phyloP scores from a whole-genome alignment of 1,140 invertebrate species.

The Fopius arisanus region DNA sequence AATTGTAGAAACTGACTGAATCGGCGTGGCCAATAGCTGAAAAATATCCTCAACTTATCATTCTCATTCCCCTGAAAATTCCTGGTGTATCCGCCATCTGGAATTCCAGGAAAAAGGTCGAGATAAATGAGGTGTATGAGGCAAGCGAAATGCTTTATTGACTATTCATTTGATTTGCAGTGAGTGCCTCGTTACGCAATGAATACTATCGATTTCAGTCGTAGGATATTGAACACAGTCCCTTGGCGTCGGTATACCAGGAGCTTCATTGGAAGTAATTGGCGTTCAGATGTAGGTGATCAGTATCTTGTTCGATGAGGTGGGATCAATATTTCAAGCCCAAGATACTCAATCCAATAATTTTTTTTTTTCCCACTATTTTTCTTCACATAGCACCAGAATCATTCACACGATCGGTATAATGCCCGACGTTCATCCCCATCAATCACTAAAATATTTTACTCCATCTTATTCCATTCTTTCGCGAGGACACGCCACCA shows the following conservation, averaged over 20 bases:
- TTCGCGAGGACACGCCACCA: neutral
- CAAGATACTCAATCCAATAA: no score
- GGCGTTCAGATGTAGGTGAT: neutral
- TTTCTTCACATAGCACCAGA: no score
- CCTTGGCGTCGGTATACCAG: neutral
- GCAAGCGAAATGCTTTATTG: conserved; percentile 43
- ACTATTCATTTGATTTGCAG: conserved; percentile 52
- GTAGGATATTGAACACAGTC: conserved; percentile 1
- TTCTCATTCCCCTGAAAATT: no score
- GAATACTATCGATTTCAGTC: conserved; percentile 46
- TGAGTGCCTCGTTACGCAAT: conserved; percentile 53
- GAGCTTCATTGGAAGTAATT: neutral
- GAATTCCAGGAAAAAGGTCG: neutral
- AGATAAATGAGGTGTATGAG: conserved; percentile 11
- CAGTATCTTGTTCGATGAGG: neutral
- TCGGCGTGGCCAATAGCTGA: no score
- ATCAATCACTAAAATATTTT: no score
- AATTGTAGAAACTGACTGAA: no score
- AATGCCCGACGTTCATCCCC: no score
- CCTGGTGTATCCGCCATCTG: neutral
- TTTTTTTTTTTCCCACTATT: no score
- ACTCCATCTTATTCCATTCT: neutral
- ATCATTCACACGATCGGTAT: no score
- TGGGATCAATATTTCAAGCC: neutral
- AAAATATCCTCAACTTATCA: no score